Evolutionary conservation across 2,113 vertebrate genomes (phyloP).

Genomic region (Plotosus lineatus): DNA sequence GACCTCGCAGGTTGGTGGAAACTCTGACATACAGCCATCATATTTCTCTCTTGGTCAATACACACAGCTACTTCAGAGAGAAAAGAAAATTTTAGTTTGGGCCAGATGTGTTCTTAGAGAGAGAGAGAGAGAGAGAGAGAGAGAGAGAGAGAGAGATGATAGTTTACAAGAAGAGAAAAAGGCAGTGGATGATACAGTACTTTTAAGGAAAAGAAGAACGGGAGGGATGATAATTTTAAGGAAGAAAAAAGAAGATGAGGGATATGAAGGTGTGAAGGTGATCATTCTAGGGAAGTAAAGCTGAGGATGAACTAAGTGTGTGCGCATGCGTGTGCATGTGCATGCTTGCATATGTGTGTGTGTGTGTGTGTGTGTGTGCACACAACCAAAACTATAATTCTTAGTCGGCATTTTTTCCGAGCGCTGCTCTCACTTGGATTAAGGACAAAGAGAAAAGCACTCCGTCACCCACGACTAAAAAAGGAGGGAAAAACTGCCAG

Average conservation of each 20-base stretch:
- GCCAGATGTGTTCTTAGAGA: not conserved
- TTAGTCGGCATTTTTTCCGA: slow-evolving; percentile 52
- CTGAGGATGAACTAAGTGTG: not conserved
- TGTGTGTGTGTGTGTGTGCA: not conserved
- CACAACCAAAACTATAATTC: slow-evolving; percentile 28
- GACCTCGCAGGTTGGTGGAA: not conserved
- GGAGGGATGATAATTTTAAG: not conserved
- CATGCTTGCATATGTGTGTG: not conserved
- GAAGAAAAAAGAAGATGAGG: not conserved
- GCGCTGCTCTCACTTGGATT: slow-evolving; percentile 52
- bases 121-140: not conserved
- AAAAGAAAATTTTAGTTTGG: not conserved
- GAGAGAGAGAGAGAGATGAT: not conserved
- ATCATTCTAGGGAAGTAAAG: not conserved
- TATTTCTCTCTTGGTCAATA: not conserved
- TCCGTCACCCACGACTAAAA: slow-evolving; percentile 51
- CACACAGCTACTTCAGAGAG: not conserved
- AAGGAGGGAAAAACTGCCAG: slow-evolving; percentile 42
- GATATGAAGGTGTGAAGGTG: slow-evolving; percentile 7
- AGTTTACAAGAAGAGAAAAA: not conserved
- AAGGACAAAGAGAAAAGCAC: slow-evolving; percentile 57
- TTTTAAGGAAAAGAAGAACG: not conserved
- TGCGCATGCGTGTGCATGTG: not conserved
- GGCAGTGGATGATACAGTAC: not conserved
- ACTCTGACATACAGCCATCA: not conserved